Percentiles rank a stretch among this genome's conserved stretches.
Evolutionary conservation across 2,113 vertebrate genomes (phyloP).

Genomic region (Ochotona curzoniae): DNA sequence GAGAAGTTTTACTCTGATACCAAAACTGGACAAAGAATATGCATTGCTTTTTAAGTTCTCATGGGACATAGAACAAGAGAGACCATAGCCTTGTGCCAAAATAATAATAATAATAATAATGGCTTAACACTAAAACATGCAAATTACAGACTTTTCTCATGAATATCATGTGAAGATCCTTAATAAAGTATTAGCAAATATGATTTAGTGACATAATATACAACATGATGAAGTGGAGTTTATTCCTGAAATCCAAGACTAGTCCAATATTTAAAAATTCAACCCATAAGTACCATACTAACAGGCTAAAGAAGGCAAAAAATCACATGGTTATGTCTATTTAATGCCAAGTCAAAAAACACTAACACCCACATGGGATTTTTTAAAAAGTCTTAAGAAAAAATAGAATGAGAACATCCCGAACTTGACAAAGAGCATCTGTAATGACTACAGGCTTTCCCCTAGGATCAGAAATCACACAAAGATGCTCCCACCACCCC

Average conservation of each 20-base stretch:
- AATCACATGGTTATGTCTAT: background rate
- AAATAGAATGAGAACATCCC: background rate
- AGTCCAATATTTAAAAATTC: background rate
- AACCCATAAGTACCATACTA: background rate
- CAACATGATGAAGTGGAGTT: too few relatives aligned
- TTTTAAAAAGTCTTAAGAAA: background rate
- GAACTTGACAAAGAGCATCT: too few relatives aligned
- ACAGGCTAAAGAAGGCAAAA: background rate
- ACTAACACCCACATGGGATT: background rate
- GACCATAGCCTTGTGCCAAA: background rate
- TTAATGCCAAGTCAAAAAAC: background rate
- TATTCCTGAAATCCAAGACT: too few relatives aligned
- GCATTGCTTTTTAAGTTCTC: background rate
- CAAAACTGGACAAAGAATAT: background rate
- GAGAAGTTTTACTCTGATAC: background rate
- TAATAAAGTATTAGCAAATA: too few relatives aligned
- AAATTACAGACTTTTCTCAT: too few relatives aligned
- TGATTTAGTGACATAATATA: too few relatives aligned
- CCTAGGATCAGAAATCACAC: background rate
- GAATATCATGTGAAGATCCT: too few relatives aligned
- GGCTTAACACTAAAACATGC: too few relatives aligned
- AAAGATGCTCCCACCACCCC: background rate
- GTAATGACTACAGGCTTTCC: background rate
- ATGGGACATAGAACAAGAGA: background rate
- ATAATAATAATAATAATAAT: too few relatives aligned